Conservation (phyloP, 2,797 vertebrate species). For the Poecilia wingei region DNA sequence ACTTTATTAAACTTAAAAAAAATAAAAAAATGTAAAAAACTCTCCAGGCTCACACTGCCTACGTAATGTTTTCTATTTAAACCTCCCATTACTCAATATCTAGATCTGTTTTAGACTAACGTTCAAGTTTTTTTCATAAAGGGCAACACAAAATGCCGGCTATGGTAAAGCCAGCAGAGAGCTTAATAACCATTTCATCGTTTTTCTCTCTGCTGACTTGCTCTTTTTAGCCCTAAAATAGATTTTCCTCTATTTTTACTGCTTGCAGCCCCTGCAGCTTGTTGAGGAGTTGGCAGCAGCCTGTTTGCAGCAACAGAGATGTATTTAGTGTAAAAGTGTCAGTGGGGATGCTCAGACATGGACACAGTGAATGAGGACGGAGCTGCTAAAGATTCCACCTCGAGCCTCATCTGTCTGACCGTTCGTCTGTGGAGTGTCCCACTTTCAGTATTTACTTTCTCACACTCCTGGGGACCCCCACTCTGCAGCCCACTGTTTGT, state of each 20-base stretch:
- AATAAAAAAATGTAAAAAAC: not conserved
- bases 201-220: constrained; percentile 71
- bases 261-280: constrained; percentile 38
- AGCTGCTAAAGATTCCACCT: constrained; percentile 38
- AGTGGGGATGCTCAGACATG: constrained; percentile 44
- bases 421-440: constrained; percentile 36
- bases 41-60: not conserved
- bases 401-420: constrained; percentile 32
- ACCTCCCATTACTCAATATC: constrained; percentile 16
- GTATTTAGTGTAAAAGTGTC: constrained; percentile 49
- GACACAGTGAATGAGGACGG: constrained; percentile 43
- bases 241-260: constrained; percentile 49
- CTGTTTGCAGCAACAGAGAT: constrained; percentile 47
- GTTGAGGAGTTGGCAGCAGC: constrained; percentile 32
- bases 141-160: constrained; percentile 17
- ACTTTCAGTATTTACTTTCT: constrained; percentile 75
- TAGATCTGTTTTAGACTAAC: constrained; percentile 4
- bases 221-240: constrained; percentile 38
- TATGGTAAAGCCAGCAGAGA: constrained; percentile 64
- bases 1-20: constrained; percentile 45
- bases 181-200: constrained; percentile 62
- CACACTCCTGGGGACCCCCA: constrained; percentile 59
- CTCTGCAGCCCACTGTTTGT: constrained; percentile 57
- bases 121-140: constrained; percentile 27
- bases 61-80: constrained; percentile 11